Percentiles rank a stretch among this genome's conserved stretches.
phyloP scores from a whole-genome alignment of 2,113 vertebrate species.

The Naja naja region DNA sequence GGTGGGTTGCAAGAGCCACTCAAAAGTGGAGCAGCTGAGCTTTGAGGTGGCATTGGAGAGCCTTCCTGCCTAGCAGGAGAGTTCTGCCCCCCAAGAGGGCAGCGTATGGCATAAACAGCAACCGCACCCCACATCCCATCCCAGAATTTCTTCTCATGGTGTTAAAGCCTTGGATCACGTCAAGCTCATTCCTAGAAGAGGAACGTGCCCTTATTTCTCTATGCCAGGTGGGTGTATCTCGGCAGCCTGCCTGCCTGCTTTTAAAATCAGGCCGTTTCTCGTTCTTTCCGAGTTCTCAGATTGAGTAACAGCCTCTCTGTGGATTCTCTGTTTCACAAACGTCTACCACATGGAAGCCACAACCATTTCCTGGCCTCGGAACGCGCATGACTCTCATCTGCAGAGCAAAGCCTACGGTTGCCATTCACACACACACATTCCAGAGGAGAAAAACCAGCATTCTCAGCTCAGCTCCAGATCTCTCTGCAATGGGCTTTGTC shows the following conservation, averaged over 20 bases:
- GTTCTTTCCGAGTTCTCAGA: neutral
- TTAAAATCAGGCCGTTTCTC: neutral
- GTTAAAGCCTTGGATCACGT: no score
- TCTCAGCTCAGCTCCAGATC: neutral
- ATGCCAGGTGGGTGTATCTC: neutral
- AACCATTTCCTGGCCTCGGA: rapidly evolving
- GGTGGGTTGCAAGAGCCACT: neutral
- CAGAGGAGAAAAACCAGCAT: neutral
- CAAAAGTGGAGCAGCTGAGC: neutral
- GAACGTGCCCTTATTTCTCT: neutral
- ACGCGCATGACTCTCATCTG: rapidly evolving
- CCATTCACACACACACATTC: neutral
- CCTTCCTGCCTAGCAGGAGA: neutral
- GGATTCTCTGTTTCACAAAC: neutral
- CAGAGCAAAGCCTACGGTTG: rapidly evolving
- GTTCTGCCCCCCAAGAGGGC: neutral
- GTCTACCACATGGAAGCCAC: neutral
- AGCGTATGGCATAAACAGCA: neutral
- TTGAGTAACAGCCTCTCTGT: neutral
- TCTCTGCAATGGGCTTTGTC: neutral
- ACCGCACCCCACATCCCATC: neutral
- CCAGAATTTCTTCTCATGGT: neutral
- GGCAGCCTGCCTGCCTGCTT: neutral
- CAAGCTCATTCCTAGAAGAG: neutral
- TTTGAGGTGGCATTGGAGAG: neutral